A percentile compares a stretch with the other conserved stretches of the same genome.
phyloP scores from a whole-genome alignment of 2,113 vertebrate genomes.

The Holacanthus passer region DNA sequence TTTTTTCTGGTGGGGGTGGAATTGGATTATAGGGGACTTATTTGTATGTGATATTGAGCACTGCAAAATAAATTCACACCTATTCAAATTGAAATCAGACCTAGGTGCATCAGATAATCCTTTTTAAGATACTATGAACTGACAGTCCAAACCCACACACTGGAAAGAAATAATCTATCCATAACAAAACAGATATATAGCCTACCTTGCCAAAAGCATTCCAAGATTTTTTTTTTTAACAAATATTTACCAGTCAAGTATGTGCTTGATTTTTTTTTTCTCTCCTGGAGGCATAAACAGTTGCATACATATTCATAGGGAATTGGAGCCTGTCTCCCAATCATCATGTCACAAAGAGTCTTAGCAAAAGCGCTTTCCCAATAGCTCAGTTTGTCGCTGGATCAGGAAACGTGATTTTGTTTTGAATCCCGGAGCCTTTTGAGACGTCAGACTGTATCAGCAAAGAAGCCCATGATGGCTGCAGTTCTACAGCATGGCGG shows the following conservation, averaged over 20 bases:
- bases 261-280: slow-evolving; percentile 76
- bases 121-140: slow-evolving; percentile 86
- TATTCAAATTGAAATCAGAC: slow-evolving; percentile 90
- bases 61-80: slow-evolving; percentile 88
- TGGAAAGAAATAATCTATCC: slow-evolving; percentile 81
- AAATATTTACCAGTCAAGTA: slow-evolving; percentile 80
- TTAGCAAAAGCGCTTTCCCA: slow-evolving; percentile 83
- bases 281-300: slow-evolving; percentile 80
- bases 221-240: slow-evolving; percentile 61
- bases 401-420: slow-evolving; percentile 84
- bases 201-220: slow-evolving; percentile 72
- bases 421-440: slow-evolving; percentile 81
- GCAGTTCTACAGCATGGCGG: slow-evolving; percentile 72
- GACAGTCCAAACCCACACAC: slow-evolving; percentile 81
- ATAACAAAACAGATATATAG: slow-evolving; percentile 75
- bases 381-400: slow-evolving; percentile 80
- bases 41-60: slow-evolving; percentile 87
- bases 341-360: slow-evolving; percentile 84
- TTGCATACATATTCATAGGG: slow-evolving; percentile 86
- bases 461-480: slow-evolving; percentile 74
- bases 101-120: slow-evolving; percentile 87
- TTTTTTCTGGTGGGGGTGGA: slow-evolving; percentile 79
- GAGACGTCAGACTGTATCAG: slow-evolving; percentile 81
- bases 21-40: slow-evolving; percentile 87
- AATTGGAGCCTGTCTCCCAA: slow-evolving; percentile 80